Evolutionary conservation across 2,888 invertebrate genomes (phyloP), one percentile per base, ranked within the genome.

Genomic region (Scrobipalpa atriplicella): DNA sequence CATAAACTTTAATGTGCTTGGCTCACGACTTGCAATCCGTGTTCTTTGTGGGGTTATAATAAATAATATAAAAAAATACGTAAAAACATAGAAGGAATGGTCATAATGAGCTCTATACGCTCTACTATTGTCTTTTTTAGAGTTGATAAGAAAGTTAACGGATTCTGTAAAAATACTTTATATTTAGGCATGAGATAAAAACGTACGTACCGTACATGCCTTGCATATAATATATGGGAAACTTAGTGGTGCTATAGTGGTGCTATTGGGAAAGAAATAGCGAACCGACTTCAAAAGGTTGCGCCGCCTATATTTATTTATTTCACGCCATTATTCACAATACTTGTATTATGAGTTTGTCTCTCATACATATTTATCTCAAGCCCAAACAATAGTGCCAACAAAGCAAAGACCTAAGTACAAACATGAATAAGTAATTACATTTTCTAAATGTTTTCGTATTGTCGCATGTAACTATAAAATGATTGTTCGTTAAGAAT

Each of bases 1-100:
- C 90, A 90, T 86, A 83, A 89, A 86, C 85, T 84, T 86, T 76
- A 81, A 83, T 81, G 80, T 78, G 79, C 78, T 79, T 78, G 71
- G 70, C 70, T 72, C 76, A 74, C 75, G 75, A 74, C 72, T 19
- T 62, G 18, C 18, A 52, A 52, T 52, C 29, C 29, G 29, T 29
- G 29, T 29, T 29, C 29, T 29, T 29, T 29, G 29, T 5, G 2
- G 29, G 29, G 29, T 29, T 29, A 29, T 29, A n/a, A n/a, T n/a
- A n/a, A n/a, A n/a, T n/a, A n/a, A n/a, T n/a, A n/a, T n/a, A n/a
- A n/a, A n/a, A n/a, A n/a, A n/a, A n/a, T n/a, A n/a, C n/a, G n/a
- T n/a, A n/a, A n/a, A n/a, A n/a, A n/a, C n/a, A n/a, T n/a, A n/a
- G n/a, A n/a, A n/a, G n/a, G 29, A 3, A 29, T 29, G 29, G 29